A percentile compares a stretch with the other conserved stretches of the same genome.
Conservation (phyloP, 2,113 vertebrate species). For the Psettodes erumei region DNA sequence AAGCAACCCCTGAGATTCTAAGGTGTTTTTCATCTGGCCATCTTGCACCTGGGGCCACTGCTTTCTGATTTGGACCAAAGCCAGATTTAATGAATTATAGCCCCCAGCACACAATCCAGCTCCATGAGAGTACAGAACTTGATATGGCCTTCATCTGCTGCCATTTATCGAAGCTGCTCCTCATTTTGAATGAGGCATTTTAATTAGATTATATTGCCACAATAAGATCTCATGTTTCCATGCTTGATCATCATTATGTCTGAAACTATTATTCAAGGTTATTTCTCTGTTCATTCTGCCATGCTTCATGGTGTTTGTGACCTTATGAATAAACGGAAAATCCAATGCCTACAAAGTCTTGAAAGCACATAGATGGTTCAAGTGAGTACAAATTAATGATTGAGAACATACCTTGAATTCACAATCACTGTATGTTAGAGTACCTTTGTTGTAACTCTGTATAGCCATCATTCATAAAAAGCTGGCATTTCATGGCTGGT, state of each 20-base stretch:
- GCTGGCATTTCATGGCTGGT: background rate
- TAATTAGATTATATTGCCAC: slow-evolving; percentile 13
- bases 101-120: background rate
- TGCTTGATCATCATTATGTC: slow-evolving; percentile 37
- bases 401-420: background rate
- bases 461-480: background rate
- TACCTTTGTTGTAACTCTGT: background rate
- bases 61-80: slow-evolving; percentile 33
- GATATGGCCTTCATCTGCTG: slow-evolving; percentile 26
- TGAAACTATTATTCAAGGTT: slow-evolving; percentile 9
- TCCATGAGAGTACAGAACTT: background rate
- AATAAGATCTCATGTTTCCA: background rate
- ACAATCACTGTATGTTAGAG: too few species aligned
- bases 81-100: slow-evolving; percentile 30
- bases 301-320: slow-evolving; percentile 1
- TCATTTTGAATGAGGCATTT: slow-evolving; percentile 33
- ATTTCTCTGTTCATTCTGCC: slow-evolving; percentile 5
- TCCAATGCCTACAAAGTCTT: background rate
- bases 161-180: slow-evolving; percentile 6
- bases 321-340: background rate
- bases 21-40: slow-evolving; percentile 32
- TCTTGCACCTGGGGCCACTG: slow-evolving; percentile 23
- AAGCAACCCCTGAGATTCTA: slow-evolving; percentile 36
- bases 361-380: background rate
- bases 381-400: background rate